These are phyloP conservation scores for Apostichopus californicus DNA, from an alignment of 35 echinoderm and acorn worm genomes.

Conservation along the genomic window DNA sequence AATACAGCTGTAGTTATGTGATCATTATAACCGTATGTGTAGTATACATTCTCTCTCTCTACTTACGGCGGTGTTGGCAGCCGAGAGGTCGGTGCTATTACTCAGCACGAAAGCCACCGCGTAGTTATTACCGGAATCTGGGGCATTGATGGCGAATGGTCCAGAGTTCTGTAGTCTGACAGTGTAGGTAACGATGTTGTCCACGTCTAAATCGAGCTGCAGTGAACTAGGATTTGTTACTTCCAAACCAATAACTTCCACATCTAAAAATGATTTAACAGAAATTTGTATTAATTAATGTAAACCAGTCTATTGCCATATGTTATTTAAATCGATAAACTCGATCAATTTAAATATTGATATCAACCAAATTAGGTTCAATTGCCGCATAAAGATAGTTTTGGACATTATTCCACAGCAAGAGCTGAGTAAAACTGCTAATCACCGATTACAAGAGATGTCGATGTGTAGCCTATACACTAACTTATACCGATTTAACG, in stretches of 20 bases:
- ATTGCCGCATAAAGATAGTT: no score
- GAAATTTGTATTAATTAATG: no score
- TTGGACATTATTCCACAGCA: no score
- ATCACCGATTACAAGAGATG: no score
- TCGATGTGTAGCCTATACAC: no score
- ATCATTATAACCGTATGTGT: not conserved
- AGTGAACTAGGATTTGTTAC: not conserved
- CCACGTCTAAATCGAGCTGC: not conserved
- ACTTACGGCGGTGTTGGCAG: conserved; percentile 4
- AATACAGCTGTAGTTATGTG: not conserved
- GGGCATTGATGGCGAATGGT: not conserved
- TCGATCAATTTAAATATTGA: no score
- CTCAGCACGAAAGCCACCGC: not conserved
- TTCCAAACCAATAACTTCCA: conserved; percentile 15
- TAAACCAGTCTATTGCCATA: no score
- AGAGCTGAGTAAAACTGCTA: no score
- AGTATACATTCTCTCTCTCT: not conserved
- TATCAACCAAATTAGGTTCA: no score
- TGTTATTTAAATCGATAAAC: no score
- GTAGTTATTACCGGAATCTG: not conserved
- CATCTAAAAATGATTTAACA: not conserved
- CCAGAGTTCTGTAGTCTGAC: conserved; percentile 7
- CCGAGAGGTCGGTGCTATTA: not conserved
- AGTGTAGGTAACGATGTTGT: conserved; percentile 35
- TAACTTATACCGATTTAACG: no score